Evolutionary conservation across 2,888 invertebrate genomes (phyloP), one percentile per base, ranked within the genome.

Genomic region (Sinohyriopsis cumingii): DNA sequence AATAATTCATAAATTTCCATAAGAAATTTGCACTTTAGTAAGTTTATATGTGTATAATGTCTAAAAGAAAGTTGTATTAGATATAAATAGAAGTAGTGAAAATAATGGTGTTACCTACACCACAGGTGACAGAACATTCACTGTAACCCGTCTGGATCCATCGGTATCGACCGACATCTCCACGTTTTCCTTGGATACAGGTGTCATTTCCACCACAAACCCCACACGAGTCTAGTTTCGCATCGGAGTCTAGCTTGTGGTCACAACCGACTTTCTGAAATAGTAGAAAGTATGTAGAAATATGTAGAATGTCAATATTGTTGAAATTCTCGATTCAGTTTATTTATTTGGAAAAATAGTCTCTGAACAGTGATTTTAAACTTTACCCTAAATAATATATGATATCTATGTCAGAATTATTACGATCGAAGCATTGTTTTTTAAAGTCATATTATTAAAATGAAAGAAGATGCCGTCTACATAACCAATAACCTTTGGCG

Each of bases 81-180:
- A 67, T 33, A 59, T 59, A 55, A 19, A 59, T 57, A 71, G 9
- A 53, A 62, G 63, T 22, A 54, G 60, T 20, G 28, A 53, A 61
- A 71, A 68, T 68, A 70, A 55, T 67, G 64, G 64, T 89, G 93
- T 93, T 91, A 97, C 97, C 97, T 91, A 96, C 96, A 69, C 98
- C 98, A 90, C 98, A 98, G 67, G 96, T 95, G 73, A 94, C 95
- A 9, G 97, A 96, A 89, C 98, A 98, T 71, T 95, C 92, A 3
- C 96, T 95, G 82, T 95, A 88, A 24, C 87, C 87, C 0, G 89
- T 89, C 78, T 95, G 93, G 82, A 94, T 93, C 98, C 98, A 98
- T 87, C 78, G 72, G 68, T 81, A 84, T 55, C 82, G 75, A 22
- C 72, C 75, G 33, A 94, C 92, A 95, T 67, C 63, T 9, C 70